Base-by-base conservation (phyloP, 2,888 invertebrate genomes). In the Himalopsyche anomala region DNA sequence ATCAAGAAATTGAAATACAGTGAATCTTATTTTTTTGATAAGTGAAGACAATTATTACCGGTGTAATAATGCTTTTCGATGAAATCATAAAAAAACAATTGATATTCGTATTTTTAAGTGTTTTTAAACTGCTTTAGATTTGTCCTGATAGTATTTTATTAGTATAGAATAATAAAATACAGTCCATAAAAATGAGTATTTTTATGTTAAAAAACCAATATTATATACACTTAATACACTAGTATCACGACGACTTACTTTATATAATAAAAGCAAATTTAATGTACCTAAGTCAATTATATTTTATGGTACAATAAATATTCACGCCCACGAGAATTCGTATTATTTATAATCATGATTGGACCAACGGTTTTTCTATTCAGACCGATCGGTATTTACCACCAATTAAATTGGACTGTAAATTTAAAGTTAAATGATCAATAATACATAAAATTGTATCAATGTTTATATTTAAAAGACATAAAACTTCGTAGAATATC, bases 321-420 rank as follows among this genome's bases (percentile, higher is more conserved):
- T 74, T 74, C 74, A 74, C 74, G 74, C 74, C 74, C 74, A 74
- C 74, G 36, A 74, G 38, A 74, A 74, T 74, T 36, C 28, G 74
- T 74, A 74, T 36, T 74, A 74, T 74, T 19, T 74, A 74, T 36
- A 74, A 74, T 74, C 74, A 74, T 38, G 74, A 74, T 74, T 36
- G 74, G 28, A 12, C 74, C 28, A 74, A 74, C 74, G 74, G 74
- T 74, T 74, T 74, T 74, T 74, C 74, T 74, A 74, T 74, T 74
- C 74, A 36, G 74, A 12, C 38, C 36, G 12, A 74, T 74, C 36
- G 74, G 74, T 74, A 74, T 74, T 74, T 74, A 74, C 74, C 74
- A 74, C 36, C 74, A 74, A 74, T 74, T 74, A 74, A 74, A 74
- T 74, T 74, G 74, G 74, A 74, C 36, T 74, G 74, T 74, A 74